A percentile compares a stretch with the other conserved stretches of the same genome.
phyloP scores from a whole-genome alignment of 92 coral and sea anemone species.

The Chrysogorgia sp. region DNA sequence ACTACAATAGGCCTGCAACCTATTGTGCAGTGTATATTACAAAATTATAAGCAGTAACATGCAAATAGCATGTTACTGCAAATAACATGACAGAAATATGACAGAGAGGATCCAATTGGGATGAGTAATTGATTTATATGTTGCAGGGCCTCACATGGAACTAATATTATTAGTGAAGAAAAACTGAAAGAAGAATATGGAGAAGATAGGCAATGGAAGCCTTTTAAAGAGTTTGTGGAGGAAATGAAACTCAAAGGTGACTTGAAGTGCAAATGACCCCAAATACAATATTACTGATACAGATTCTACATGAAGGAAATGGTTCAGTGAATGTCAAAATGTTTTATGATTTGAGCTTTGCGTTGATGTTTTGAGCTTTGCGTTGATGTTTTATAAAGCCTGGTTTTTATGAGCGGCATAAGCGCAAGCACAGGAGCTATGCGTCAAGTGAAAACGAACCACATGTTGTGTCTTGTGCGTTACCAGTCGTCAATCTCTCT shows the following conservation, averaged over 20 bases:
- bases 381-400: too few species aligned
- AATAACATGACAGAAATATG: too few species aligned
- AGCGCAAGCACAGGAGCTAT: too few species aligned
- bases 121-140: neutral
- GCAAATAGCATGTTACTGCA: neutral
- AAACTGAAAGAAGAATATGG: conserved; percentile 78
- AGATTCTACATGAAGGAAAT: neutral
- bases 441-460: too few species aligned
- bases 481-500: too few species aligned
- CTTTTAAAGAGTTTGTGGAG: conserved; percentile 38
- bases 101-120: too few species aligned
- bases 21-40: neutral
- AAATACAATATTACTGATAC: too few species aligned
- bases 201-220: conserved; percentile 64
- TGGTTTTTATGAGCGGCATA: too few species aligned
- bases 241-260: conserved; percentile 25
- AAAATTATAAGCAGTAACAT: neutral
- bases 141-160: conserved; percentile 92
- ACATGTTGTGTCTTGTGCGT: too few species aligned
- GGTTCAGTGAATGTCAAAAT: too few species aligned
- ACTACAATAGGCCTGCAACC: neutral
- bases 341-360: too few species aligned
- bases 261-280: neutral
- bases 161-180: conserved; percentile 66
- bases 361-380: too few species aligned